These are phyloP conservation scores for Cybosia mesomella DNA, from an alignment of 2,888 invertebrate species.

Conservation along the genomic window DNA sequence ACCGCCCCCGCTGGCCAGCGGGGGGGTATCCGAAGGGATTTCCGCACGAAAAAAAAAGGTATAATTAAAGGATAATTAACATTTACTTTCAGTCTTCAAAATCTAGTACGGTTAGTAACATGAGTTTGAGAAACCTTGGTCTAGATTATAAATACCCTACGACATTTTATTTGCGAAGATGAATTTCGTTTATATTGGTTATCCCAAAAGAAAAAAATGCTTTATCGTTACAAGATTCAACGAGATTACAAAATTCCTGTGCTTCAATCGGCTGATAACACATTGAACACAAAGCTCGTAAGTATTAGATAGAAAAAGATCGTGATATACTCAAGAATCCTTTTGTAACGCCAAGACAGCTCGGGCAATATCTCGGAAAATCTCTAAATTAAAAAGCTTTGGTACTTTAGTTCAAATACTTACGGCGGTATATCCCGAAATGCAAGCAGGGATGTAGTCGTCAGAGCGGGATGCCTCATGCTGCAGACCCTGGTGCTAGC, in stretches of 20 bases:
- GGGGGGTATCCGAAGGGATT: too few relatives aligned
- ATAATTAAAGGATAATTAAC: too few relatives aligned
- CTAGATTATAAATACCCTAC: neutral
- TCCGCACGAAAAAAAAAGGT: too few relatives aligned
- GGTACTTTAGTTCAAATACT: neutral
- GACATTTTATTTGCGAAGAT: neutral
- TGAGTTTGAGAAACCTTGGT: neutral
- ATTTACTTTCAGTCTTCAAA: too few relatives aligned
- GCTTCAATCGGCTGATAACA: neutral
- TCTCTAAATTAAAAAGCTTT: conserved; percentile 16
- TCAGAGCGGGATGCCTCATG: too few relatives aligned
- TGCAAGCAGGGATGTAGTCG: too few relatives aligned
- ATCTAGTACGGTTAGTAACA: too few relatives aligned
- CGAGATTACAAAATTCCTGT: conserved; percentile 10
- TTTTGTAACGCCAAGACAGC: conserved; percentile 7
- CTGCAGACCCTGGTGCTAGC: too few relatives aligned
- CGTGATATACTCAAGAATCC: conserved; percentile 31
- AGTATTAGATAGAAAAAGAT: conserved; percentile 8
- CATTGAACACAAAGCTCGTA: neutral
- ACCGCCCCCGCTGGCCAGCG: too few relatives aligned
- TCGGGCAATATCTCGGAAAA: conserved; percentile 22
- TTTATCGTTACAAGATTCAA: conserved; percentile 8
- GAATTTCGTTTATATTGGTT: neutral
- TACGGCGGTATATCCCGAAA: too few relatives aligned
- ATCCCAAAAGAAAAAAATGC: conserved; percentile 1